Conservation (phyloP, 1,140 invertebrate species). For the Drosophila obscura region DNA sequence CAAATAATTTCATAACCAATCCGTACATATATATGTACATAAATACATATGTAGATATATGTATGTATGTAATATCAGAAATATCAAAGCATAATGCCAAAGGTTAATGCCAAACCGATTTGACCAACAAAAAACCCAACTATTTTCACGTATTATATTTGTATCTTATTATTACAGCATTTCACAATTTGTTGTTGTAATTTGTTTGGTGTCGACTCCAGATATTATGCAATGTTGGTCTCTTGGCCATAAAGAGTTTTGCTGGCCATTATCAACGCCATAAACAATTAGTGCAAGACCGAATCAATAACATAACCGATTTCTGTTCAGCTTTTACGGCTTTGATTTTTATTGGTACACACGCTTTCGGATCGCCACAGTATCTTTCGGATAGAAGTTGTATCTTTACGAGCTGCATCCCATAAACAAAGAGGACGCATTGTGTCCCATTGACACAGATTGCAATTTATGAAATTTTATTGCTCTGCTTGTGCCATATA, state of each 20-base stretch:
- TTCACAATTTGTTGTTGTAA: conserved; percentile 27
- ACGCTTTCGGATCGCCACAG: conserved; percentile 18
- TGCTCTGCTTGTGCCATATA: conserved; percentile 18
- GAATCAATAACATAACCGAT: conserved; percentile 49
- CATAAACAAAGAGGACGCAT: conserved; percentile 45
- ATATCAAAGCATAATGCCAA: conserved; percentile 58
- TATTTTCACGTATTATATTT: conserved; percentile 27
- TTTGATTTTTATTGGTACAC: conserved; percentile 64
- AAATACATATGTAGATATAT: conserved; percentile 20
- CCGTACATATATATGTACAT: conserved; percentile 22
- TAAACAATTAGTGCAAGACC: conserved; percentile 61
- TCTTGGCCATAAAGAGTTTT: conserved; percentile 20
- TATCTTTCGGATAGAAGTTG: conserved; percentile 22
- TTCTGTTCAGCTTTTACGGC: conserved; percentile 46
- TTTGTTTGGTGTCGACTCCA: conserved; percentile 24
- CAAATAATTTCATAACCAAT: conserved; percentile 63
- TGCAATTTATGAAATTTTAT: conserved; percentile 57
- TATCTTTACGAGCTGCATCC: not conserved
- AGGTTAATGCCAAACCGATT: conserved; percentile 69
- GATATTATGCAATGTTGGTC: conserved; percentile 25
- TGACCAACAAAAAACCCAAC: conserved; percentile 10
- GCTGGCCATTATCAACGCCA: conserved; percentile 59
- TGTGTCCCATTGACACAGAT: conserved; percentile 54
- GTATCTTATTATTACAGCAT: conserved; percentile 31
- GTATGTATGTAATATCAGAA: not conserved